phyloP scores from a whole-genome alignment of 2,888 invertebrate species.

The Lochmaea crataegi region DNA sequence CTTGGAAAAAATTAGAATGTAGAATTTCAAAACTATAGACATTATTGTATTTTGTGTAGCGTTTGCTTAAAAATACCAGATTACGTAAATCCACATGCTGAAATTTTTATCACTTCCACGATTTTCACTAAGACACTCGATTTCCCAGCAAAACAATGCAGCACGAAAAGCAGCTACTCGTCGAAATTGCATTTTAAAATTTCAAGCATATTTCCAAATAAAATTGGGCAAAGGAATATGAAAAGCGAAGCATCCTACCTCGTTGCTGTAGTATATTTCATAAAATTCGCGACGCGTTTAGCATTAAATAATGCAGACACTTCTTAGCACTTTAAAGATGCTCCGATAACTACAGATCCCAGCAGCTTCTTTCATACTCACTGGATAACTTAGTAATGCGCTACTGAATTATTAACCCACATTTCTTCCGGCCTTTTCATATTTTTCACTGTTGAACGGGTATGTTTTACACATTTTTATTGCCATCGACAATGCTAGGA shows the following conservation, averaged over 20 bases:
- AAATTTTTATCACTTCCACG: background rate
- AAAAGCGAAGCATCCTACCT: constrained; percentile 35
- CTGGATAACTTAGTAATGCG: constrained; percentile 15
- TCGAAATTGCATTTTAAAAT: constrained; percentile 38
- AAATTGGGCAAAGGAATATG: constrained; percentile 37
- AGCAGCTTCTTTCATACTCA: constrained; percentile 8
- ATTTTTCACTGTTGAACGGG: background rate
- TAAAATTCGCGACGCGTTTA: constrained; percentile 40
- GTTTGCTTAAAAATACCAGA: background rate
- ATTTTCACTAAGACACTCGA: constrained; percentile 4
- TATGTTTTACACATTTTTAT: background rate
- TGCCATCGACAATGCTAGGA: background rate
- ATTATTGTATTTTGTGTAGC: background rate
- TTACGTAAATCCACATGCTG: background rate
- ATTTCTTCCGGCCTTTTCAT: background rate
- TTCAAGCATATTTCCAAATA: constrained; percentile 39
- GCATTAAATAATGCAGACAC: constrained; percentile 42
- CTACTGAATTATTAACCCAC: constrained; percentile 10
- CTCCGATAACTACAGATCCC: constrained; percentile 37
- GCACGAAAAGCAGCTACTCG: constrained; percentile 17
- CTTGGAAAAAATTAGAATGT: too few species aligned
- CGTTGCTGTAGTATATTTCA: constrained; percentile 40
- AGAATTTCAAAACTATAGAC: too few species aligned
- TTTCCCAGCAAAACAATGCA: constrained; percentile 15
- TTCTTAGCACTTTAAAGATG: constrained; percentile 41